Evolutionary conservation across 2,113 vertebrate genomes (phyloP).

Genomic region (Crotalus helleri): DNA sequence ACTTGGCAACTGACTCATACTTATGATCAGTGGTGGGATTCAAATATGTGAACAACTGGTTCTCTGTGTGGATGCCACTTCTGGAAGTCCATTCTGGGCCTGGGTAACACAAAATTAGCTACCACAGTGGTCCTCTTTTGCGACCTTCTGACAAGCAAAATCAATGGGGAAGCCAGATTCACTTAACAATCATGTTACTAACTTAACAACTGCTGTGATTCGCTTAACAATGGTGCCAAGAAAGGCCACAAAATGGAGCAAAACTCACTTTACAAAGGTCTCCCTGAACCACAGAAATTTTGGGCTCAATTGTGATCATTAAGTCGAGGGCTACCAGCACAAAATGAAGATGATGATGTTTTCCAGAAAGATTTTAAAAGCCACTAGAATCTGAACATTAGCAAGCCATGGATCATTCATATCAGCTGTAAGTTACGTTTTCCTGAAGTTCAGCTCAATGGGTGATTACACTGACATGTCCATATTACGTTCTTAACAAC

Average conservation of each 20-base stretch:
- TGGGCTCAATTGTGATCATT: neutral
- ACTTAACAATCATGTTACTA: neutral
- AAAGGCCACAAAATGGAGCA: neutral
- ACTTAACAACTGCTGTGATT: neutral
- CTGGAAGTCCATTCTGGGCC: too few species aligned
- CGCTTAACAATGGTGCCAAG: neutral
- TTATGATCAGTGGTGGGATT: neutral
- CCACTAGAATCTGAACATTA: neutral
- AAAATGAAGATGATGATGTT: neutral
- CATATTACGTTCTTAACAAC: neutral
- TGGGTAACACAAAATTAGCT: too few species aligned
- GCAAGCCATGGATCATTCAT: neutral
- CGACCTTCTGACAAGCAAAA: neutral
- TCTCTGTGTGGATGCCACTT: too few species aligned
- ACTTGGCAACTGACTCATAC: neutral
- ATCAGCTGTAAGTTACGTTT: neutral
- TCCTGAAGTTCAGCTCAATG: neutral
- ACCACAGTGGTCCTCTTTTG: neutral
- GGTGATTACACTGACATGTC: neutral
- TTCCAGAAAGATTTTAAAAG: neutral
- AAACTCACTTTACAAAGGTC: neutral
- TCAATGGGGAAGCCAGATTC: neutral
- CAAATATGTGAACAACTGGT: too few species aligned
- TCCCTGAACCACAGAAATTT: neutral
- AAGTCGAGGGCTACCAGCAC: neutral